phyloP scores from a whole-genome alignment of 2,797 vertebrate genomes.

The Anguilla obscura region DNA sequence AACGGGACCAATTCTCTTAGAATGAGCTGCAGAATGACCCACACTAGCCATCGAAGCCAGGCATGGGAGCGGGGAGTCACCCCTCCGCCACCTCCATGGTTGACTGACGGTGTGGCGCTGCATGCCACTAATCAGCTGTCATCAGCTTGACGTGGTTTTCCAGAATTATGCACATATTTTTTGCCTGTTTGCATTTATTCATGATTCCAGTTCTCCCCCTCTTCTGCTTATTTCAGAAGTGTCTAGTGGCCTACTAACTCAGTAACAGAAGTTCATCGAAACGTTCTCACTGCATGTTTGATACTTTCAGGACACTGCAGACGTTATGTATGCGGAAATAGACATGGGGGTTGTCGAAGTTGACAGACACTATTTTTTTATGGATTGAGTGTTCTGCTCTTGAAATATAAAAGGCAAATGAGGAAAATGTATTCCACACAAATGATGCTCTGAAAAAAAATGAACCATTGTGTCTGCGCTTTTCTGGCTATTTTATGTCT shows the following conservation, averaged over 20 bases:
- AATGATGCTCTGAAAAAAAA: background rate
- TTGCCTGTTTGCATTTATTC: background rate
- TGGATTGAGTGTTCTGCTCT: background rate
- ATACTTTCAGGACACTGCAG: background rate
- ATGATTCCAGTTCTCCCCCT: background rate
- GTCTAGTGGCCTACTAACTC: background rate
- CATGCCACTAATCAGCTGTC: background rate
- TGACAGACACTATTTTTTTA: background rate
- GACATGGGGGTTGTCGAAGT: no score
- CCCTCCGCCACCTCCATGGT: background rate
- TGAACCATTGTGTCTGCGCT: background rate
- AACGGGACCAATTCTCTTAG: background rate
- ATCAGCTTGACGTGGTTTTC: background rate
- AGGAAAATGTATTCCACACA: background rate
- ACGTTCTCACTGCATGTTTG: background rate
- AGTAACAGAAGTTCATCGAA: background rate
- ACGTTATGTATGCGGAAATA: background rate
- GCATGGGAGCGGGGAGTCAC: background rate
- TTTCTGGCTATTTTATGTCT: background rate
- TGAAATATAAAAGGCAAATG: background rate
- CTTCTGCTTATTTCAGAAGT: background rate
- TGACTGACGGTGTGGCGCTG: background rate
- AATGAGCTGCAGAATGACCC: background rate
- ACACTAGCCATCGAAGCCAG: background rate
- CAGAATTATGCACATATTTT: slow-evolving; percentile 5